Conservation (phyloP, 2,113 vertebrate genomes). For the Fulmarus glacialis region DNA sequence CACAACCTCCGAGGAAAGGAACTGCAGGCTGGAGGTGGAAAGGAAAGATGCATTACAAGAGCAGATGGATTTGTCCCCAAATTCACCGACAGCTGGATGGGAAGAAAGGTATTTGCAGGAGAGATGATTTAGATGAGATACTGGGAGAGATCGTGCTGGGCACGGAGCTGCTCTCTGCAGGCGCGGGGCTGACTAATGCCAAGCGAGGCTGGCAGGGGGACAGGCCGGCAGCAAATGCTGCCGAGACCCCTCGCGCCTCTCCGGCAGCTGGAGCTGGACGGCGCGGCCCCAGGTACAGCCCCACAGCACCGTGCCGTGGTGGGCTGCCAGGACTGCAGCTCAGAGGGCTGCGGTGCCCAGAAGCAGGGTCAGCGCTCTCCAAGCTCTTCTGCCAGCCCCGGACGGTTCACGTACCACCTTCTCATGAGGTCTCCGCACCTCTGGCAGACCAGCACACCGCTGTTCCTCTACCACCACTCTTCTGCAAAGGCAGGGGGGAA, state of each 20-base stretch:
- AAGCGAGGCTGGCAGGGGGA: background rate
- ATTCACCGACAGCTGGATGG: background rate
- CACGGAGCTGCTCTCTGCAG: background rate
- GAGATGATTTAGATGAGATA: background rate
- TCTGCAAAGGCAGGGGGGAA: background rate
- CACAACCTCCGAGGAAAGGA: background rate
- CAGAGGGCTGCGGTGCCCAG: background rate
- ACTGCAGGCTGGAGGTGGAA: background rate
- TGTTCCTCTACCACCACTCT: background rate
- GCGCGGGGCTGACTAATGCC: background rate
- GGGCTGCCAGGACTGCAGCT: background rate
- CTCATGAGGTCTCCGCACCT: background rate
- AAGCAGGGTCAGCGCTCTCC: background rate
- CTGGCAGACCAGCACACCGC: background rate
- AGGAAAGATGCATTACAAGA: background rate
- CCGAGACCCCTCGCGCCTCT: background rate
- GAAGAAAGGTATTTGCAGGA: background rate
- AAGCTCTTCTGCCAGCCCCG: background rate
- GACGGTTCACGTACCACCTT: accelerated
- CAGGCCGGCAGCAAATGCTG: background rate
- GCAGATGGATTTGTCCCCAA: background rate
- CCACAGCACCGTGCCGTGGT: background rate
- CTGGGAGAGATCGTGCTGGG: accelerated
- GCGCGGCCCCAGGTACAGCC: background rate
- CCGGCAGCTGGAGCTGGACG: background rate